Evolutionary conservation across 2,888 invertebrate species (phyloP).

Genomic region (Lycia hirtaria): DNA sequence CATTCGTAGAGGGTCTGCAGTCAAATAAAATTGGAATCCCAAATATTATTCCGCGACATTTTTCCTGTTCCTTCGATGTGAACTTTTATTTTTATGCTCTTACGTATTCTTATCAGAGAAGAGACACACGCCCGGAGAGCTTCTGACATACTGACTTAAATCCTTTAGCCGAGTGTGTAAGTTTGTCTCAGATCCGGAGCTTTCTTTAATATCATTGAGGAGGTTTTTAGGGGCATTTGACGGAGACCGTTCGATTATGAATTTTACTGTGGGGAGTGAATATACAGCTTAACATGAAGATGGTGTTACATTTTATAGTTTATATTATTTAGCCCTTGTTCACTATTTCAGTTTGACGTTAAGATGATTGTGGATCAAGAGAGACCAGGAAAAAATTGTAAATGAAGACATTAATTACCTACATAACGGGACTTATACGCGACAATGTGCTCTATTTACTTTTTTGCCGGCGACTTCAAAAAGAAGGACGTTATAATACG

Average conservation of each 20-base stretch:
- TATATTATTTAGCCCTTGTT: background rate
- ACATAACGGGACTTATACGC: too few relatives aligned
- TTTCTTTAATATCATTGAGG: constrained; percentile 54
- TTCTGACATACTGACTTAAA: constrained; percentile 80
- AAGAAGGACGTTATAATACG: too few relatives aligned
- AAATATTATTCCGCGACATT: constrained; percentile 84
- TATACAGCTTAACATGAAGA: background rate
- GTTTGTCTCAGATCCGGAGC: constrained; percentile 61
- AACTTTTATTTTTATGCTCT: constrained; percentile 85
- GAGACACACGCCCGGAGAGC: constrained; percentile 79
- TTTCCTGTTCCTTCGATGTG: constrained; percentile 81
- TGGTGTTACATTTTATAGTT: background rate
- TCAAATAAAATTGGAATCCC: constrained; percentile 85
- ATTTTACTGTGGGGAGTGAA: constrained; percentile 3
- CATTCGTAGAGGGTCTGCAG: constrained; percentile 83
- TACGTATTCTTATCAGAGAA: constrained; percentile 83
- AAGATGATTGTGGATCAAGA: too few relatives aligned
- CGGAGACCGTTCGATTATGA: constrained; percentile 22
- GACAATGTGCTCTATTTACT: too few relatives aligned
- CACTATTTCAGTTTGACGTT: too few relatives aligned
- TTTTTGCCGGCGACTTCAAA: too few relatives aligned
- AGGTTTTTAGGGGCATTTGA: constrained; percentile 41
- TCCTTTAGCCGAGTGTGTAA: constrained; percentile 69
- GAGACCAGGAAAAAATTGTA: too few relatives aligned
- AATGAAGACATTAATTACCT: too few relatives aligned